Conservation (phyloP, 92 coral and sea anemone species). For the Parazoanthus atlanticus region DNA sequence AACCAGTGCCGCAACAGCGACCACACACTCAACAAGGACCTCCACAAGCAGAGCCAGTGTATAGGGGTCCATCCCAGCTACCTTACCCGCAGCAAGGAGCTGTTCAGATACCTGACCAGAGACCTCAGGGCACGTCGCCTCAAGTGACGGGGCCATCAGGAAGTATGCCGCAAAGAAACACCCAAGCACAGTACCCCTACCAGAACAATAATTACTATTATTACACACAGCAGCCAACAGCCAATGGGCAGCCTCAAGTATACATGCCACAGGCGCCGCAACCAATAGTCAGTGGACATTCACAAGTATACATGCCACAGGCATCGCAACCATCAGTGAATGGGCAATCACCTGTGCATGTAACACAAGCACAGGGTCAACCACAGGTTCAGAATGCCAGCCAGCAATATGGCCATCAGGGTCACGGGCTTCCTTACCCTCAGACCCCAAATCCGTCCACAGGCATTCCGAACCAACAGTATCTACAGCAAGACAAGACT, state of each 20-base stretch:
- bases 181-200: constrained; percentile 15
- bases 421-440: constrained; percentile 19
- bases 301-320: constrained; percentile 36
- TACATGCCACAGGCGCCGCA: constrained; percentile 42
- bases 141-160: constrained; percentile 1
- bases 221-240: constrained; percentile 30
- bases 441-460: constrained; percentile 2
- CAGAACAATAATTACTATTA: constrained; percentile 30
- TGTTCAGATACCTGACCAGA: background rate
- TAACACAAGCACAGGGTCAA: constrained; percentile 39
- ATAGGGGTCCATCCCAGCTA: constrained; percentile 7
- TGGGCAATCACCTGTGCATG: constrained; percentile 30
- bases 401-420: background rate
- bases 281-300: constrained; percentile 37
- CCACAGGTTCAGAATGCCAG: constrained; percentile 26
- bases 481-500: background rate
- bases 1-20: constrained; percentile 13
- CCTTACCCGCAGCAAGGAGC: constrained; percentile 6
- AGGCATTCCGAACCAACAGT: constrained; percentile 6
- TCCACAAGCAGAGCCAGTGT: constrained; percentile 9
- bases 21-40: constrained; percentile 8
- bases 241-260: constrained; percentile 31
- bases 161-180: background rate
- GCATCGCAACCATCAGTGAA: constrained; percentile 39
- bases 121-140: constrained; percentile 4